phyloP scores from a whole-genome alignment of 2,113 vertebrate species.

The Copsychus sechellarum region DNA sequence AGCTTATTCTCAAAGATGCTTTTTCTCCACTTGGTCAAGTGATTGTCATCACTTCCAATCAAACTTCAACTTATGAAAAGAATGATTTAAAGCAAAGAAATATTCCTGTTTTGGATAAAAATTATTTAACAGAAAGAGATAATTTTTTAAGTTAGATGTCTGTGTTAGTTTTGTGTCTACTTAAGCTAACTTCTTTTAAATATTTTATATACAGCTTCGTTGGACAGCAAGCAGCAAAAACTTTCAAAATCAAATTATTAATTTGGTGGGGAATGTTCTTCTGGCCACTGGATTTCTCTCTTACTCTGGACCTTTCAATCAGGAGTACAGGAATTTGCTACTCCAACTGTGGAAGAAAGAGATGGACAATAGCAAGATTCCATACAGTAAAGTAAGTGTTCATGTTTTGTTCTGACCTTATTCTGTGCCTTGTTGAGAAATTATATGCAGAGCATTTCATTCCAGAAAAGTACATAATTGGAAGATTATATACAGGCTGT shows the following conservation, averaged over 20 bases:
- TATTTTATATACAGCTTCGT: slow-evolving; percentile 68
- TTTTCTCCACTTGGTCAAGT: neutral
- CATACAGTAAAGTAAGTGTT: slow-evolving; percentile 72
- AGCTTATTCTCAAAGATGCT: neutral
- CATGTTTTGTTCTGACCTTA: neutral
- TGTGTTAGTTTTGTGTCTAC: neutral
- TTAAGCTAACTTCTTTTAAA: neutral
- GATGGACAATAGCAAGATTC: slow-evolving; percentile 74
- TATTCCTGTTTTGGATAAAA: neutral
- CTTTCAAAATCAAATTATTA: slow-evolving; percentile 79
- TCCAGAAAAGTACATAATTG: neutral
- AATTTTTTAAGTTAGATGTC: neutral
- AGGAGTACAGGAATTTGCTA: slow-evolving; percentile 82
- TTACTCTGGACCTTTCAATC: slow-evolving; percentile 86
- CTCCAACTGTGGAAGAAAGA: slow-evolving; percentile 80
- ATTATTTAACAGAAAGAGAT: neutral
- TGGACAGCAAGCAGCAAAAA: slow-evolving; percentile 83
- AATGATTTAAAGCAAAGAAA: neutral
- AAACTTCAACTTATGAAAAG: neutral
- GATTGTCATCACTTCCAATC: neutral
- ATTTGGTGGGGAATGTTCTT: slow-evolving; percentile 83
- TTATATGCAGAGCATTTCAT: neutral
- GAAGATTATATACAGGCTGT: neutral
- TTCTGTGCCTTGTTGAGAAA: neutral
- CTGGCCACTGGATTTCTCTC: slow-evolving; percentile 85